Percentiles rank a stretch among this genome's conserved stretches.
Conservation (phyloP, 2,888 invertebrate genomes). For the Miltochrista miniata region DNA sequence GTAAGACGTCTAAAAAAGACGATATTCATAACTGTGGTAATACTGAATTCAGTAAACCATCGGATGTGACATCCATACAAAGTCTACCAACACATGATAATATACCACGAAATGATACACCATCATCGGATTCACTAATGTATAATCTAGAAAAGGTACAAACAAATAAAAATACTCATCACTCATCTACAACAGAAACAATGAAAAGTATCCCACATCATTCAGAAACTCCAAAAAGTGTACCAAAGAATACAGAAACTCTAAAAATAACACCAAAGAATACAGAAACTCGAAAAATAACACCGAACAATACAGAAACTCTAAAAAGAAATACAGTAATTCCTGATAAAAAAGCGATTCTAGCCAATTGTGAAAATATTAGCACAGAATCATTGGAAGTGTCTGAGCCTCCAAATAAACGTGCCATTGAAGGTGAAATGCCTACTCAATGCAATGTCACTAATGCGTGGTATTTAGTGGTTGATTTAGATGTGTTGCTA, state of each 20-base stretch:
- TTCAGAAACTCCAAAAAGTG: background rate
- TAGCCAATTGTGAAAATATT: background rate
- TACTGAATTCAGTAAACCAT: background rate
- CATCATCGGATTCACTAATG: background rate
- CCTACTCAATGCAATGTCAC: too few relatives aligned
- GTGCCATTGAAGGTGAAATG: background rate
- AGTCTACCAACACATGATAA: too few relatives aligned
- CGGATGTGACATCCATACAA: too few relatives aligned
- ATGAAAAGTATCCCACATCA: background rate
- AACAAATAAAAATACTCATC: background rate
- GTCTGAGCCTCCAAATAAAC: background rate
- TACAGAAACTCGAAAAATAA: background rate
- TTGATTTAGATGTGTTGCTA: slow-evolving; percentile 41
- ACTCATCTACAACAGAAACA: background rate
- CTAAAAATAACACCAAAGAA: too few relatives aligned
- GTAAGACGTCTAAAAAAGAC: background rate
- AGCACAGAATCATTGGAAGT: background rate
- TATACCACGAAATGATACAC: background rate
- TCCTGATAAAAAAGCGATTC: background rate
- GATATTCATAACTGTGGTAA: background rate
- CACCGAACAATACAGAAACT: background rate
- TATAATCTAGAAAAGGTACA: background rate
- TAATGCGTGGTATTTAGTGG: slow-evolving; percentile 38
- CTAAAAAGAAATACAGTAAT: background rate
- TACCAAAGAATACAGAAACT: background rate